Evolutionary conservation across 2,888 invertebrate genomes (phyloP).

Genomic region (Eustalomyia histrio): DNA sequence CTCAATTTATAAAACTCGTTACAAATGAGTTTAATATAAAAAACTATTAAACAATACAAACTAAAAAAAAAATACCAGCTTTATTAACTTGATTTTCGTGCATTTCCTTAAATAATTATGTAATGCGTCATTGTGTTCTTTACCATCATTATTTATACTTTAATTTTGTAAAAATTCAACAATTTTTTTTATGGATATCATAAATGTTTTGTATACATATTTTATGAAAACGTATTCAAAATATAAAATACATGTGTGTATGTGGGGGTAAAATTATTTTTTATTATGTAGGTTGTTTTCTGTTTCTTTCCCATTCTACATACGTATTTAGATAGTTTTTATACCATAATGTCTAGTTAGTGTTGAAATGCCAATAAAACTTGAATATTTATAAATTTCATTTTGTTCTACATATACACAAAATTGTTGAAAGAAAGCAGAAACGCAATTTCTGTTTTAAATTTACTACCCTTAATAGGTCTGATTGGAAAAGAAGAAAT

Average conservation of each 20-base stretch:
- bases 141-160: background rate
- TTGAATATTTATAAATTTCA: slow-evolving; percentile 1
- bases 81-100: background rate
- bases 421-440: slow-evolving; percentile 14
- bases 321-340: slow-evolving; percentile 27
- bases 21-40: background rate
- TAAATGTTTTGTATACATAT: background rate
- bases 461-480: slow-evolving; percentile 35
- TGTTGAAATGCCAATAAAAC: slow-evolving; percentile 31
- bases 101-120: background rate
- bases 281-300: slow-evolving; percentile 31
- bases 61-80: background rate
- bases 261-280: slow-evolving; percentile 17
- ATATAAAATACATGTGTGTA: background rate
- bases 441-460: slow-evolving; percentile 17
- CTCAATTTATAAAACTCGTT: background rate
- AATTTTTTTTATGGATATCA: background rate
- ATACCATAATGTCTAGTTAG: slow-evolving; percentile 30
- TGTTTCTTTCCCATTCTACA: slow-evolving; percentile 30
- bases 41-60: background rate
- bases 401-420: background rate
- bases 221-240: background rate
- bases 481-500: background rate
- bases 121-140: background rate
- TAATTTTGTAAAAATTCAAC: background rate